Evolutionary conservation across 2,888 invertebrate genomes (phyloP), one percentile per base, ranked within the genome.

Genomic region (Drosophila nr. fundita): DNA sequence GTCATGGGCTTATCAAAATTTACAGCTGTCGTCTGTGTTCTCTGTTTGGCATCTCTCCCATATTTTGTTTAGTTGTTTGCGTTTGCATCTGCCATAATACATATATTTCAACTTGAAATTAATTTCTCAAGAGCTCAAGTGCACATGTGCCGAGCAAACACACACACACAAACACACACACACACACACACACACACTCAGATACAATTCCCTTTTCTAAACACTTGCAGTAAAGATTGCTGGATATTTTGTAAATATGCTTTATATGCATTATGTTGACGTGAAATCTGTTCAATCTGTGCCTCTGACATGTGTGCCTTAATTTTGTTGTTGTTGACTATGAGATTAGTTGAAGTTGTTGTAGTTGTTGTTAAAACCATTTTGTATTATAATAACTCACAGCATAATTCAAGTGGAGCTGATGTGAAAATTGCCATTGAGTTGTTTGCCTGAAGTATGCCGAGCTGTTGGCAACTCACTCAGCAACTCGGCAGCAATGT

Each of bases 81-180:
- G n/a, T 73, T 73, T 69, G 72, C 78, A 50, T 73, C 68, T 70
- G 83, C 68, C 68, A 80, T 90, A 90, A 90, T 90, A 82, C 21
- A 45, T 45, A 45, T 45, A 45, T 87, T 87, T 87, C 87, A 76
- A 90, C 87, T 90, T 84, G 87, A 87, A 87, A 87, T 87, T 87
- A 87, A 87, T 87, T 87, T 87, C 87, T 90, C 90, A 90, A 87
- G 89, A 89, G 89, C 90, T 87, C 89, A 90, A 84, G 67, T 87
- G 87, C 90, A 87, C 90, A 87, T 87, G 87, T 89, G 90, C 75
- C 89, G 73, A 77, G 74, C 69, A 54, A 63, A 68, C 45, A 65
- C 49, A 67, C 53, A 61, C 40, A 63, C 48, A n/a, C n/a, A n/a
- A n/a, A n/a, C n/a, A n/a, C n/a, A n/a, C n/a, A 55, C 42, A 32